phyloP scores from a whole-genome alignment of 2,888 invertebrate species.

The Amphiduros pacificus region DNA sequence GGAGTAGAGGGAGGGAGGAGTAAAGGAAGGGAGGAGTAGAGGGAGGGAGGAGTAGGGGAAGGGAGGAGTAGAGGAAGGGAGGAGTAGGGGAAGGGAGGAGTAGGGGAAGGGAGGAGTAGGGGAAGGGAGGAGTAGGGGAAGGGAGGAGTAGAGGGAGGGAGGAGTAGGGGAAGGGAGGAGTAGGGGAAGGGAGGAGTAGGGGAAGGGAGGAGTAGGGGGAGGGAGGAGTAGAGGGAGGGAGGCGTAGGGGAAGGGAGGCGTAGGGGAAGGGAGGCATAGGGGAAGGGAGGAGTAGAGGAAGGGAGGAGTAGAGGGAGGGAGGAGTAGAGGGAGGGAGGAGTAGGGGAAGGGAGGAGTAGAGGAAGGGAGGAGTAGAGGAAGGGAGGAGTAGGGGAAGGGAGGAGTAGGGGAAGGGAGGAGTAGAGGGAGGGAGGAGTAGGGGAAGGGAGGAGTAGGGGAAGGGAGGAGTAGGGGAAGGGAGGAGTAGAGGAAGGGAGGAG shows the following conservation, averaged over 20 bases:
- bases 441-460: neutral
- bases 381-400: constrained; percentile 3
- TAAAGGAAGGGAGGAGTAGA: neutral
- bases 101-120: constrained; percentile 1
- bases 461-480: neutral
- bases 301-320: neutral
- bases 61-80: neutral
- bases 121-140: neutral
- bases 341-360: neutral
- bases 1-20: neutral
- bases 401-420: neutral
- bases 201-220: neutral
- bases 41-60: constrained; percentile 4
- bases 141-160: neutral
- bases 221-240: neutral
- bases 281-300: constrained; percentile 1
- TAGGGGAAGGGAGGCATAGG: neutral
- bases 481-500: neutral
- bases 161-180: neutral
- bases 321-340: neutral
- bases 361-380: neutral
- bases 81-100: neutral
- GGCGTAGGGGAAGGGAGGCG: neutral
- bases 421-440: neutral
- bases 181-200: neutral